phyloP scores from a whole-genome alignment of 2,888 invertebrate genomes.

The Herminia tarsipennalis region DNA sequence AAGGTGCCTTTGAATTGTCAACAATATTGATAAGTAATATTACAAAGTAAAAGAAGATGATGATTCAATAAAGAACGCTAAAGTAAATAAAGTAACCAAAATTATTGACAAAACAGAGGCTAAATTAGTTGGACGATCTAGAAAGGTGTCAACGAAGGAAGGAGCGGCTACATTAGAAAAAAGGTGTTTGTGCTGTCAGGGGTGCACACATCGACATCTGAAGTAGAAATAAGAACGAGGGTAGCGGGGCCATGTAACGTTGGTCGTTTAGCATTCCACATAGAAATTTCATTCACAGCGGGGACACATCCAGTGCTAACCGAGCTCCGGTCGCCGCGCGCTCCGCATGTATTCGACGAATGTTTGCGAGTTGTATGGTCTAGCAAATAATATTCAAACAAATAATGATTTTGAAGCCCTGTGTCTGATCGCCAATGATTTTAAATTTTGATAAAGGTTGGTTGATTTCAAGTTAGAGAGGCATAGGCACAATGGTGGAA shows the following conservation, averaged over 20 bases:
- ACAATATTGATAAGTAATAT: constrained; percentile 30
- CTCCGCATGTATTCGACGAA: constrained; percentile 68
- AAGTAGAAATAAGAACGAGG: constrained; percentile 55
- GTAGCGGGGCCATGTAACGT: constrained; percentile 62
- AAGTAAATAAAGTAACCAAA: constrained; percentile 12
- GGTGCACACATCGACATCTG: constrained; percentile 76
- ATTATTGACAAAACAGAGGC: constrained; percentile 67
- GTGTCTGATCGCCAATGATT: constrained; percentile 21
- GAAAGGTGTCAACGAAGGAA: constrained; percentile 84
- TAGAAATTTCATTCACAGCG: constrained; percentile 73
- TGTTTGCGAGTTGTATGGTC: constrained; percentile 51
- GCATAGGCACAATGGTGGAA: neutral
- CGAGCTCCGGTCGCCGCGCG: constrained; percentile 71
- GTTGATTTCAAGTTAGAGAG: constrained; percentile 11
- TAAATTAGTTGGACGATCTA: constrained; percentile 82
- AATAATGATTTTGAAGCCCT: constrained; percentile 35
- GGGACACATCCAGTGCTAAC: constrained; percentile 72
- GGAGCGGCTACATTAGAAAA: constrained; percentile 78
- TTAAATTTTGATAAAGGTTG: constrained; percentile 1
- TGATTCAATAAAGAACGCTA: no score
- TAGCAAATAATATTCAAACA: constrained; percentile 44
- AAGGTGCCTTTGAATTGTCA: constrained; percentile 67
- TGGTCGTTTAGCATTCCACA: constrained; percentile 80
- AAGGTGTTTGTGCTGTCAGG: constrained; percentile 77
- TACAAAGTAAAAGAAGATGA: constrained; percentile 3